These are phyloP conservation scores for Ariopsis seemanni DNA, from an alignment of 2,113 vertebrate genomes.

Conservation along the genomic window DNA sequence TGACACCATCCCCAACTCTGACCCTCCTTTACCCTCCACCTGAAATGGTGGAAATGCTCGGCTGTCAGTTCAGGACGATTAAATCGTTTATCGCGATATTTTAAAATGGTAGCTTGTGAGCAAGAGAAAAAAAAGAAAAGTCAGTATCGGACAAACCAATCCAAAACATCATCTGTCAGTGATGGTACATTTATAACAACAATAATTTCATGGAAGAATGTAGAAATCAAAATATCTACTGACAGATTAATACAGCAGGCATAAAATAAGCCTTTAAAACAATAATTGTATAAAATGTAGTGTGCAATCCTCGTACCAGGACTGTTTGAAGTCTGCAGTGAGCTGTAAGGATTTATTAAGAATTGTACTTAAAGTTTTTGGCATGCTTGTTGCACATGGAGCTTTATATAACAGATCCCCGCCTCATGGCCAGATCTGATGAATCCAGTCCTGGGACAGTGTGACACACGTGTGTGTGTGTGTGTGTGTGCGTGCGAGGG, in stretches of 20 bases:
- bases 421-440: constrained; percentile 23
- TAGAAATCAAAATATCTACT: background rate
- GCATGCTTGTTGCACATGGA: background rate
- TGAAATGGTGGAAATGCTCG: too few species aligned
- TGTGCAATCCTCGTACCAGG: background rate
- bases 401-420: constrained; percentile 29
- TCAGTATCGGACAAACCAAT: too few species aligned
- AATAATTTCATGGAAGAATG: background rate
- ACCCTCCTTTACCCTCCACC: too few species aligned
- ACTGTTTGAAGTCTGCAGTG: background rate
- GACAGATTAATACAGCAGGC: background rate
- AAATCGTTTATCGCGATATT: too few species aligned
- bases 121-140: too few species aligned
- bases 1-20: too few species aligned
- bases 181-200: background rate
- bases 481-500: background rate
- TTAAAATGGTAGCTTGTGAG: too few species aligned
- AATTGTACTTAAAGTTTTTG: background rate
- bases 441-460: constrained; percentile 29
- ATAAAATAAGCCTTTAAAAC: background rate
- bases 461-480: constrained; percentile 41
- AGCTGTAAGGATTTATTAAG: background rate
- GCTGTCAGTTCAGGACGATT: too few species aligned
- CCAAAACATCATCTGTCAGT: background rate
- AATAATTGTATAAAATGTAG: background rate